Evolutionary conservation across 2,113 vertebrate genomes (phyloP).

Genomic region (Hippoglossus stenolepis): DNA sequence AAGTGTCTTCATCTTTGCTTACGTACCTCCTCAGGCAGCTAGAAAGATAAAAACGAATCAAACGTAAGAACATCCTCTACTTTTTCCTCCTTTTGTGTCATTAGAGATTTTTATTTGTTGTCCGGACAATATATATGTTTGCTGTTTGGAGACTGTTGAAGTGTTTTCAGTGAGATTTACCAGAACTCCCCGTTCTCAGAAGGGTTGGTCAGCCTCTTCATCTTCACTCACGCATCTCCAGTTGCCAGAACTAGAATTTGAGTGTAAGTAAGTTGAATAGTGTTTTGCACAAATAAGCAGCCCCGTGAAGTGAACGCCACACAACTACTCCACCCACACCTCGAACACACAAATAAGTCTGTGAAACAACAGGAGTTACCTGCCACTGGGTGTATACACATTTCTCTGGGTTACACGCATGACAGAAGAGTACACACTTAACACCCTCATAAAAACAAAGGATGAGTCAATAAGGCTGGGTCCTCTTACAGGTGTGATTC

Average conservation of each 20-base stretch:
- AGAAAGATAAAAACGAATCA: slow-evolving; percentile 37
- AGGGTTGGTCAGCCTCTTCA: slow-evolving; percentile 76
- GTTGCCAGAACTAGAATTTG: slow-evolving; percentile 80
- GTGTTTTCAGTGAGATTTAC: slow-evolving; percentile 25
- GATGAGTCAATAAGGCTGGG: not conserved
- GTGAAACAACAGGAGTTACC: slow-evolving; percentile 39
- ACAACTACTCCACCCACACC: slow-evolving; percentile 2
- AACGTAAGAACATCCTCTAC: slow-evolving; percentile 8
- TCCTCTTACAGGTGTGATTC: not conserved
- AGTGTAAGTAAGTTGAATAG: not conserved
- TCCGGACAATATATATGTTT: not conserved
- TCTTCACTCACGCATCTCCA: slow-evolving; percentile 83
- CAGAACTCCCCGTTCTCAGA: slow-evolving; percentile 91
- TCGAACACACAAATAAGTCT: not conserved
- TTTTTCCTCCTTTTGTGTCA: not conserved
- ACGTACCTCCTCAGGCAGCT: slow-evolving; percentile 87
- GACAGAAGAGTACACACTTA: not conserved
- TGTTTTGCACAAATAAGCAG: too few relatives aligned
- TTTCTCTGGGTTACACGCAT: not conserved
- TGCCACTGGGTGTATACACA: slow-evolving; percentile 23
- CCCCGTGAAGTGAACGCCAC: not conserved
- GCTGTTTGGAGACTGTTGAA: not conserved
- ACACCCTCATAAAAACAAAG: not conserved
- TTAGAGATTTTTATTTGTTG: not conserved
- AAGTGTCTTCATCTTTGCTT: not conserved